Evolutionary conservation across 2,113 vertebrate species (phyloP).

Genomic region (Antechinus stuartii): DNA sequence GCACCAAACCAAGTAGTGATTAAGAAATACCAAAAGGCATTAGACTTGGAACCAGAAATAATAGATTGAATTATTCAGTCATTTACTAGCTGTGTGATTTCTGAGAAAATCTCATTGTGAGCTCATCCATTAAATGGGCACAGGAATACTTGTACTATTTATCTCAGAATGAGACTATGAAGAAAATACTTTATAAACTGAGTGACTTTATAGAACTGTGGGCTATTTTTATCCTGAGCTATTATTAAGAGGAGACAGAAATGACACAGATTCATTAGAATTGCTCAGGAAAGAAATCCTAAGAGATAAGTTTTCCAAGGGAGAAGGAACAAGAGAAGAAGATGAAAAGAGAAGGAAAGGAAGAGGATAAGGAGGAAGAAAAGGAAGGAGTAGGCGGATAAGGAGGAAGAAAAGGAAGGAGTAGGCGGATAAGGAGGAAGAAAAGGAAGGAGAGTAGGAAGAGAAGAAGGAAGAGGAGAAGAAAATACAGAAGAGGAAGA

Average conservation of each 20-base stretch:
- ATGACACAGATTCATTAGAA: not conserved
- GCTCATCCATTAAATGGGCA: not conserved
- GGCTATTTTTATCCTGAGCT: not conserved
- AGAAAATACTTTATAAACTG: not conserved
- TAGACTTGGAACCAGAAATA: not conserved
- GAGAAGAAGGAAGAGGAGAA: too few species aligned
- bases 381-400: too few species aligned
- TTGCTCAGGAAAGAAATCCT: not conserved
- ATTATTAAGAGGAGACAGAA: not conserved
- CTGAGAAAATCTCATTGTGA: not conserved
- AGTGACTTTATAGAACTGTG: not conserved
- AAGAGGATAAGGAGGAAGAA: too few species aligned
- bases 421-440: too few species aligned
- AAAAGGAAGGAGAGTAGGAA: too few species aligned
- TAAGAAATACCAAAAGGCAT: not conserved
- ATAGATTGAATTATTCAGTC: not conserved
- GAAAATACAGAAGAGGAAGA: too few species aligned
- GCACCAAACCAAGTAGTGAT: not conserved
- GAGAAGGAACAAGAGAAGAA: not conserved
- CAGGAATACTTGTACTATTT: not conserved
- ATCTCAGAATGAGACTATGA: not conserved
- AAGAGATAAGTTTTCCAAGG: not conserved
- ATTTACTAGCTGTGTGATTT: not conserved
- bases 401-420: too few species aligned
- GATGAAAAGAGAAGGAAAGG: too few species aligned